Percentiles rank a stretch among this genome's conserved stretches.
Conservation (phyloP, 2,113 vertebrate species). For the Cygnus atratus region DNA sequence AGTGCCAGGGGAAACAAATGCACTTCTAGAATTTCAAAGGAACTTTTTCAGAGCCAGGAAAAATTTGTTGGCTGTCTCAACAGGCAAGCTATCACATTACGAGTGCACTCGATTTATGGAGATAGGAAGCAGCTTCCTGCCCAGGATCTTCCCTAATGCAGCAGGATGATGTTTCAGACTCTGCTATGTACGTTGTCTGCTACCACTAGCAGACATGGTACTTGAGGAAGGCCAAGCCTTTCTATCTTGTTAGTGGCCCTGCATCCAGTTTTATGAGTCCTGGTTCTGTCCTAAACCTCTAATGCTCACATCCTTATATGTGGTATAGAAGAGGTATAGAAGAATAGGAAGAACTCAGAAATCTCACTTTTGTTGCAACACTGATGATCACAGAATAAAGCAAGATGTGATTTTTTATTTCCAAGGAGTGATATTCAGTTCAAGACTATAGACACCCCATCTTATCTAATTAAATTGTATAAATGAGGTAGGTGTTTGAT, state of each 20-base stretch:
- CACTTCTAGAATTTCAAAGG: conserved; percentile 33
- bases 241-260: neutral
- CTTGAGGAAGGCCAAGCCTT: neutral
- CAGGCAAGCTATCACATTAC: conserved; percentile 3
- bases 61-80: conserved; percentile 5
- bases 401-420: neutral
- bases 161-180: neutral
- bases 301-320: neutral
- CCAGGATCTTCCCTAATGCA: neutral
- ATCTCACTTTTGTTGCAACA: neutral
- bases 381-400: neutral
- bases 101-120: neutral
- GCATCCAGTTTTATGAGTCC: neutral
- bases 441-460: neutral
- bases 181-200: neutral
- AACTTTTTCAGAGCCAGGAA: conserved; percentile 1
- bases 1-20: conserved; percentile 26
- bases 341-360: neutral
- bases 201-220: neutral
- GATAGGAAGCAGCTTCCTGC: neutral
- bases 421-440: neutral
- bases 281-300: neutral
- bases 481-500: neutral
- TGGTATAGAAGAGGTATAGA: neutral
- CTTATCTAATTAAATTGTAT: neutral